Conservation (phyloP, 2,113 vertebrate genomes). For the Thamnaconus septentrionalis region DNA sequence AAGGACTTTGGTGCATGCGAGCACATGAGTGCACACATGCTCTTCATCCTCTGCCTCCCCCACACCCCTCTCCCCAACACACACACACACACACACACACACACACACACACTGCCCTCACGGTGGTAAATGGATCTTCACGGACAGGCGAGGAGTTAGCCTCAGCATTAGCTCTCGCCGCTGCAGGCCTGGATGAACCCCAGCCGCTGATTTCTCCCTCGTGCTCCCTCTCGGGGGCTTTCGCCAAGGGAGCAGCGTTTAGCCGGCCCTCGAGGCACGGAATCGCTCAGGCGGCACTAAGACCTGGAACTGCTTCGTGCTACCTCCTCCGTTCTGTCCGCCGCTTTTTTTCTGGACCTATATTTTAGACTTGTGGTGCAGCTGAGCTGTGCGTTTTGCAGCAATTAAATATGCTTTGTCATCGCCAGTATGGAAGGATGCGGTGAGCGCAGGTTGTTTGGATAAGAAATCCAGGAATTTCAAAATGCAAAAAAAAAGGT, state of each 20-base stretch:
- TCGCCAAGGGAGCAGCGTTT: slow-evolving; percentile 74
- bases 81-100: slow-evolving; percentile 26
- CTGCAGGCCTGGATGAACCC: slow-evolving; percentile 82
- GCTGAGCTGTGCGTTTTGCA: too few species aligned
- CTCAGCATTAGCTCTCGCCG: slow-evolving; percentile 75
- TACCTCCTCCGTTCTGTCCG: slow-evolving; percentile 61
- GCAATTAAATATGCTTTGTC: too few species aligned
- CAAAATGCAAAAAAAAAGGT: too few species aligned
- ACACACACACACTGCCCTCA: slow-evolving; percentile 49
- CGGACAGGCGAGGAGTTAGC: slow-evolving; percentile 64
- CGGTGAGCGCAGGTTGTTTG: too few species aligned
- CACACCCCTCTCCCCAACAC: neutral
- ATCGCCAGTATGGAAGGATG: too few species aligned
- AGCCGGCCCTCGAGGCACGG: slow-evolving; percentile 74
- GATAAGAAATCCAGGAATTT: too few species aligned
- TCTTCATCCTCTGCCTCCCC: slow-evolving; percentile 3
- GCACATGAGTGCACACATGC: slow-evolving; percentile 48
- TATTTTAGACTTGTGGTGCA: too few species aligned
- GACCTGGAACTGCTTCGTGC: slow-evolving; percentile 74
- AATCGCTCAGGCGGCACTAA: slow-evolving; percentile 75
- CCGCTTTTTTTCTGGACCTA: too few species aligned
- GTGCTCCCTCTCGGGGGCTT: slow-evolving; percentile 69
- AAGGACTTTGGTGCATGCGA: slow-evolving; percentile 67
- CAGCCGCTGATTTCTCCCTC: slow-evolving; percentile 62
- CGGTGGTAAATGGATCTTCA: slow-evolving; percentile 36